Base-by-base conservation (phyloP, 2,797 vertebrate genomes). In the Adrianichthys oophorus region DNA sequence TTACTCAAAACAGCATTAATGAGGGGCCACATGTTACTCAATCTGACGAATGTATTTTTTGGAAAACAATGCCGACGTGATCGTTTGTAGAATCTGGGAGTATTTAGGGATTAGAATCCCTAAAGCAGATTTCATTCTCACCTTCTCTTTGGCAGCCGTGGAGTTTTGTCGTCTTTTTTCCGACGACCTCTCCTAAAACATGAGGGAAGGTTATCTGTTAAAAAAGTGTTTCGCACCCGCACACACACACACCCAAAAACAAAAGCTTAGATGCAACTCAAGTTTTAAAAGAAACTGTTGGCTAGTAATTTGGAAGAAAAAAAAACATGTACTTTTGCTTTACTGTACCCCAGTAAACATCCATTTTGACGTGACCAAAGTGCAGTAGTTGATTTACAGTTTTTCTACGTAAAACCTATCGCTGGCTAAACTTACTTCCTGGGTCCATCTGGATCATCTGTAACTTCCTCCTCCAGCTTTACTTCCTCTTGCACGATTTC, bases 131-230 rank as follows among this genome's bases (percentile, higher is more conserved):
- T 37, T 46, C 19, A n/a, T 41, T 18, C 68, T 92, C 68, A 97
- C 97, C 96, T 93, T 84, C 96, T 95, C 78, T 99, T 98, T 44
- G 97, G 96, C 73, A 97, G 90, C 16, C 96, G 92, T 16, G 97
- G 97, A 46, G 95, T 98, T 92, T 98, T 98, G 79, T 99, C 97
- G 68, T 99, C 96, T 91, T 98, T 99, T 89, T 96, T 94, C 77
- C 96, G 92, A 26, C 96, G 92, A 52, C 96, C 96, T 86, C 96
- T 95, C 92, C 97, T 98, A 60, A 40, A 13, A 56, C 44, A 59
- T 4, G 7, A 24, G 21, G 51, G 55, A 69, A 4, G 51, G 10
- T 37, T 37, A 56, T 13, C 3, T 13, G 15, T 46, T 37, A n/a
- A 37, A 17, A 15, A 41, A 48, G 42, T 21, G 19, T 15, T 66